phyloP scores from a whole-genome alignment of 2,888 invertebrate genomes.

The Leptothorax acervorum region DNA sequence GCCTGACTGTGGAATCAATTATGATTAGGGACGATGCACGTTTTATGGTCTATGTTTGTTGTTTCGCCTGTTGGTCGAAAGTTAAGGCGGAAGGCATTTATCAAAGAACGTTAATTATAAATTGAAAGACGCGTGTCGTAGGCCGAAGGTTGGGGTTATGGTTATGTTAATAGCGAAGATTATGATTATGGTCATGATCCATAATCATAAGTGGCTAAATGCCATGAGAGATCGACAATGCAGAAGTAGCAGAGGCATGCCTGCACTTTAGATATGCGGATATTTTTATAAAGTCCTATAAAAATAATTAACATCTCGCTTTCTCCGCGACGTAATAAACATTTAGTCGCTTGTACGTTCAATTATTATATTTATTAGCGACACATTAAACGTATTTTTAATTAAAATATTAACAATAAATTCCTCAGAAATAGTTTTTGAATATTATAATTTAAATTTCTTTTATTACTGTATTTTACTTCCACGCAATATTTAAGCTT shows the following conservation, averaged over 20 bases:
- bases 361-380: not conserved
- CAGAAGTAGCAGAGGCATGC: constrained; percentile 9
- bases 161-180: constrained; percentile 52
- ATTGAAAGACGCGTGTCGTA: constrained; percentile 43
- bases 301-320: not conserved
- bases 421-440: not conserved
- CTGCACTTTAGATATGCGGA: not conserved
- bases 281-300: not conserved
- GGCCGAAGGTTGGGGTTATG: constrained; percentile 53
- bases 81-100: constrained; percentile 48
- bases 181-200: constrained; percentile 49
- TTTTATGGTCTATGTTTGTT: not conserved
- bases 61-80: constrained; percentile 40
- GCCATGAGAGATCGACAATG: constrained; percentile 30
- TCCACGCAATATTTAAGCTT: not conserved
- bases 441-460: not conserved
- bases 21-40: constrained; percentile 13
- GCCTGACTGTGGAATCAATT: not conserved
- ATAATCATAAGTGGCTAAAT: constrained; percentile 46
- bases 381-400: not conserved
- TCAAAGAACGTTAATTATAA: constrained; percentile 56
- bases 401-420: not conserved
- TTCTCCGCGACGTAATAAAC: not conserved
- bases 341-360: not conserved
- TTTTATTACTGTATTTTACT: not conserved